phyloP scores from a whole-genome alignment of 2,888 invertebrate species.

The Eupithecia abbreviata region DNA sequence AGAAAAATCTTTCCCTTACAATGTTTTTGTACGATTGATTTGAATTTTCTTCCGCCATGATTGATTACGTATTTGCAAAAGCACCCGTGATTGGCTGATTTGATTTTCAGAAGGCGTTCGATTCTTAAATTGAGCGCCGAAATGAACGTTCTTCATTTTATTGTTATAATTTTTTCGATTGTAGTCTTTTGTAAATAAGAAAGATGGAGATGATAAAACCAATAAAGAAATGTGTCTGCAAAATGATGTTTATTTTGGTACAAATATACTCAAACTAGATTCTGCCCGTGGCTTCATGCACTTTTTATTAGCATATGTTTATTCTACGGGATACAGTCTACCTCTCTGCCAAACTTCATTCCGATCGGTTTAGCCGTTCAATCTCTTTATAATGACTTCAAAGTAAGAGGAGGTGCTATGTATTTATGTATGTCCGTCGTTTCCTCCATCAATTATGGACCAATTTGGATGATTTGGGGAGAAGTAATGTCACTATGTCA shows the following conservation, averaged over 20 bases:
- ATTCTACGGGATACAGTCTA: not conserved
- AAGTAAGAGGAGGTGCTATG: too few species aligned
- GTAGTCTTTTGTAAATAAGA: slow-evolving; percentile 6
- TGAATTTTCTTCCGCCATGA: slow-evolving; percentile 56
- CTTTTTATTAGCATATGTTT: not conserved
- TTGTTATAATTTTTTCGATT: slow-evolving; percentile 18
- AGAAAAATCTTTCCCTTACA: slow-evolving; percentile 32
- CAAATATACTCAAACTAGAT: not conserved
- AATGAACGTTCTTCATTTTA: slow-evolving; percentile 52
- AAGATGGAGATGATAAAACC: not conserved
- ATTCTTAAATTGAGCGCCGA: slow-evolving; percentile 57
- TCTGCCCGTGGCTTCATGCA: not conserved
- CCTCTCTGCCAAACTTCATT: not conserved
- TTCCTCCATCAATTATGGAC: too few species aligned
- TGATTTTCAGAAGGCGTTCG: slow-evolving; percentile 61
- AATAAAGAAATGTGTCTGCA: not conserved
- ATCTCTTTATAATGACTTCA: too few species aligned
- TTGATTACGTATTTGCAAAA: slow-evolving; percentile 65
- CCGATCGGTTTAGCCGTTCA: not conserved
- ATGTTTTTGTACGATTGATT: slow-evolving; percentile 43
- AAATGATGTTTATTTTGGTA: not conserved
- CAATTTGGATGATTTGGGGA: too few species aligned
- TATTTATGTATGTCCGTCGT: too few species aligned
- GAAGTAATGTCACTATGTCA: too few species aligned
- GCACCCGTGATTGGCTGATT: slow-evolving; percentile 69